Conservation (phyloP, 2,113 vertebrate species). For the Phoxinus phoxinus region DNA sequence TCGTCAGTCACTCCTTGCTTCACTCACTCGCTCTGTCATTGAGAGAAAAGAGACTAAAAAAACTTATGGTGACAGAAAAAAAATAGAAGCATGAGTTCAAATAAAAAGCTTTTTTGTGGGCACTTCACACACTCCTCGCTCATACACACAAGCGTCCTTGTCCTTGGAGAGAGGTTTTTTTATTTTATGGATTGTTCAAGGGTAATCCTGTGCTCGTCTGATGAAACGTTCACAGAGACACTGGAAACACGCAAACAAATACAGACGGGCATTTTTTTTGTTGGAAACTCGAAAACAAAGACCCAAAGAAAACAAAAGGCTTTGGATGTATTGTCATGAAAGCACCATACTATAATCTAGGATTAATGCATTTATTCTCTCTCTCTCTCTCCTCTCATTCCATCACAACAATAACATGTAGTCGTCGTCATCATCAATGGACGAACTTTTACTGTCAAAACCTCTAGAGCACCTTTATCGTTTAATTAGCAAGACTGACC, state of each 20-base stretch:
- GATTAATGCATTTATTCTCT: conserved; percentile 71
- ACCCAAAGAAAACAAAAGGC: conserved; percentile 51
- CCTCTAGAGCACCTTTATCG: neutral
- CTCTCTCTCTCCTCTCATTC: conserved; percentile 7
- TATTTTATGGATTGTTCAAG: conserved; percentile 41
- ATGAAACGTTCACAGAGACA: conserved; percentile 40
- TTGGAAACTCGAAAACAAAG: conserved; percentile 55
- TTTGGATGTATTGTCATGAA: conserved; percentile 62
- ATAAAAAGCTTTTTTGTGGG: conserved; percentile 41
- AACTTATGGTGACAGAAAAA: conserved; percentile 15
- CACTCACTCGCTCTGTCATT: conserved; percentile 36
- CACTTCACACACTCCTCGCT: conserved; percentile 6
- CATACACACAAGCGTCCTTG: conserved; percentile 55
- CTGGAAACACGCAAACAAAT: conserved; percentile 32
- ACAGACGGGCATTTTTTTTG: conserved; percentile 58
- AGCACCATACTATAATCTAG: conserved; percentile 70
- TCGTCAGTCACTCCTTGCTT: conserved; percentile 37
- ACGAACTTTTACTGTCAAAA: neutral
- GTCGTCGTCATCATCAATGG: neutral
- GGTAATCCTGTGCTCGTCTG: conserved; percentile 43
- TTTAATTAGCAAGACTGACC: neutral
- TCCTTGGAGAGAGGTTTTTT: conserved; percentile 61
- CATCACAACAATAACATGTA: neutral
- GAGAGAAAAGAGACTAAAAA: conserved; percentile 16
- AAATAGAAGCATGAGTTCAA: conserved; percentile 23